Evolutionary conservation across 2,888 invertebrate species (phyloP), one percentile per base, ranked within the genome.

Genomic region (Phyllotreta striolata): DNA sequence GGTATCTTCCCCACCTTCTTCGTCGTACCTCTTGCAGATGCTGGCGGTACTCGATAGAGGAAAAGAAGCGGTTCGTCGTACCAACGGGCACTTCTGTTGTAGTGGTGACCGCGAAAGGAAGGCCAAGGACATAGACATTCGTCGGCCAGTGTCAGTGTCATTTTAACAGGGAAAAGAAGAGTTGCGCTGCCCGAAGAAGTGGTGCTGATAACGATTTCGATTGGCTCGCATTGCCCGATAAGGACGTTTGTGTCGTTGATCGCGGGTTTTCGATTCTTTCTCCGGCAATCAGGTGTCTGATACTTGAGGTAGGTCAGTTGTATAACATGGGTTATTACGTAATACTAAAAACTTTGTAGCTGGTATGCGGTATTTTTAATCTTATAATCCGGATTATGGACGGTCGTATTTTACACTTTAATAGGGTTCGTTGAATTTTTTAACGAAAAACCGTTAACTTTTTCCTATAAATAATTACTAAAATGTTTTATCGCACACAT

Each of bases 71-170:
- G 80, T 79, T 78, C 80, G 78, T 77, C 78, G 80, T 72, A 79
- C 78, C 79, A 74, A 77, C 77, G 79, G 79, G 80, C 80, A 81
- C 80, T 81, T 80, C 80, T 79, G 79, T 81, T 77, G 80, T 79
- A 79, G 77, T 79, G 76, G 80, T 80, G 80, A 79, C 80, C 80
- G 80, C 78, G 80, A 80, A 81, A 77, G 78, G 78, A 78, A 78
- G 78, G 79, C 79, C 79, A 79, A 79, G 79, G 79, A 77, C 78
- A 74, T 70, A 41, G 74, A 76, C 13, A 38, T 38, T 52, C 12
- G 52, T 38, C 78, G 77, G 78, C 78, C 78, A 78, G 63, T 63
- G 63, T 63, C 63, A 63, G 79, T 79, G 79, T 78, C 77, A 75
- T 41, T 61, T 62, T 65, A 72, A 39, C 52, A 52, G 52, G 52